A percentile compares a stretch with the other conserved stretches of the same genome.
phyloP scores from a whole-genome alignment of 2,797 vertebrate genomes.

The Sebastiscus albofasciatus region DNA sequence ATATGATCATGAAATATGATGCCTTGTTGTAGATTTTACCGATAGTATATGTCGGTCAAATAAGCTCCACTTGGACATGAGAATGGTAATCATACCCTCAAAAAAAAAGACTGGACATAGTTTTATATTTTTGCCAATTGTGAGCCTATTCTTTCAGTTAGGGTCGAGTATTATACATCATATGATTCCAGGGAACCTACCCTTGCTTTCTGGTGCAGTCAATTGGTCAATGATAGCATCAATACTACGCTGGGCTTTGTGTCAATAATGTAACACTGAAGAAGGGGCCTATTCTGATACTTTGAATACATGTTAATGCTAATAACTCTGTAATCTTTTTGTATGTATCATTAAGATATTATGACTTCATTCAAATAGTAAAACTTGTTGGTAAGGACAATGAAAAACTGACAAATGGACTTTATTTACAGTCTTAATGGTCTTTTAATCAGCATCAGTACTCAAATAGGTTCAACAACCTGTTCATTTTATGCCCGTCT shows the following conservation, averaged over 20 bases:
- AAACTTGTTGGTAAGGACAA: neutral
- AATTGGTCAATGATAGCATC: no score
- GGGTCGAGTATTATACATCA: neutral
- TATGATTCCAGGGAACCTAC: neutral
- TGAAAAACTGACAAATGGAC: neutral
- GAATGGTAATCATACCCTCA: neutral
- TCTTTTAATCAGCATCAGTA: neutral
- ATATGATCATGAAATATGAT: neutral
- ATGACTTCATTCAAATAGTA: neutral
- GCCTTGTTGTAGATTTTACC: neutral
- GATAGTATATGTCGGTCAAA: neutral
- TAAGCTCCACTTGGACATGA: neutral
- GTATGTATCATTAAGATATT: neutral
- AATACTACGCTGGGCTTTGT: neutral
- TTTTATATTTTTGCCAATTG: no score
- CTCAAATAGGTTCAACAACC: neutral
- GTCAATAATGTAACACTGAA: neutral
- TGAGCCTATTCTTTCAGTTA: neutral
- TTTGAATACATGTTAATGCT: neutral
- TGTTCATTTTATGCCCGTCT: neutral
- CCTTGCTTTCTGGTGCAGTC: neutral
- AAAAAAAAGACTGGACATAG: neutral
- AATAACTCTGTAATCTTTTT: neutral
- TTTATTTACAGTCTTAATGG: neutral
- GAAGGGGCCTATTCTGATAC: neutral